Evolutionary conservation across 1,140 invertebrate species (phyloP), one percentile per base, ranked within the genome.

Genomic region (Drosophila kanapiae): DNA sequence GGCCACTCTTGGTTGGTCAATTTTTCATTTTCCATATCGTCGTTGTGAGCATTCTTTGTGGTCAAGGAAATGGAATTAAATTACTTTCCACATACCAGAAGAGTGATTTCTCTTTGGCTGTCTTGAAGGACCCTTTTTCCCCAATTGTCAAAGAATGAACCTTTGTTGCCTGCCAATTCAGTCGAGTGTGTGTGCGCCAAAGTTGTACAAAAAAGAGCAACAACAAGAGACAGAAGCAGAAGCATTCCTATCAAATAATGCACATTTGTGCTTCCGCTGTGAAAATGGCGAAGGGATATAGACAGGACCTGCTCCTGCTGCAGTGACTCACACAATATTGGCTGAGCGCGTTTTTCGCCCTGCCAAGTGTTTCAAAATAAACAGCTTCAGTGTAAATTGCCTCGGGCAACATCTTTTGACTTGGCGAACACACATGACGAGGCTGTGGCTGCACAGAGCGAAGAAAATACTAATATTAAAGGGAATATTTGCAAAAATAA

Each of bases 381-480:
- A 90, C 85, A 90, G 67, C 68, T 85, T 74, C 86, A 82, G 85
- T 91, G 85, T 90, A 90, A 90, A 90, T 85, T 90, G 82, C 85
- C 85, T 58, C 37, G 48, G 71, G 63, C 49, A 42, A 37, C 56
- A 45, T 45, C 74, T 76, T 87, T 86, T 78, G 58, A 78, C 84
- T 80, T 77, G 62, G 43, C 63, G 77, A 18, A 64, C 40, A 68
- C 62, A 48, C 58, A 74, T 64, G 59, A 57, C 29, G 29, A 35
- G 14, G 23, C n/a, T 54, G 23, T 37, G 29, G 13, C 27, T 58
- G 10, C 53, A 56, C 53, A 56, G 35, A 54, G 51, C 51, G 7
- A 16, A n/a, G 6, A 16, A 42, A 9, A 3, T 16, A 42, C 6
- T 8, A 8, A 40, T 40, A 40, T 40, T 10, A 10, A 35, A 10